Percentiles rank a stretch among this genome's conserved stretches.
These are phyloP conservation scores for Aythya baeri DNA, from an alignment of 2,113 vertebrate species.

Conservation along the genomic window DNA sequence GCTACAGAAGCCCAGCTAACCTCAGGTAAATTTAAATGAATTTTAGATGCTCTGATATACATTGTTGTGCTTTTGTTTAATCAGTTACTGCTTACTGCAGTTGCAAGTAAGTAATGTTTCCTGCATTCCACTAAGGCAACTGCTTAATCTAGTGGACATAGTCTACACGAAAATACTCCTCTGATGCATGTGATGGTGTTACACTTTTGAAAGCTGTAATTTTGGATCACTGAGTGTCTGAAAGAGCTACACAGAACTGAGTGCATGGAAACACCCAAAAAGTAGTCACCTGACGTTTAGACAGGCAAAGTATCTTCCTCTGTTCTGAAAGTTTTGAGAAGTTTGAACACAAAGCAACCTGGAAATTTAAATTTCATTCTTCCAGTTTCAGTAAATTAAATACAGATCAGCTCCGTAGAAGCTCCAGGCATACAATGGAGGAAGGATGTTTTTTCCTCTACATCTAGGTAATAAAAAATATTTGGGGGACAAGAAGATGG, in stretches of 20 bases:
- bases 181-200: neutral
- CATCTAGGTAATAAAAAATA: neutral
- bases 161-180: neutral
- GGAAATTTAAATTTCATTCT: neutral
- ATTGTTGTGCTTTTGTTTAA: neutral
- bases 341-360: neutral
- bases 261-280: neutral
- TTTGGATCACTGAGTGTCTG: neutral
- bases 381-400: neutral
- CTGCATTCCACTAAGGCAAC: neutral
- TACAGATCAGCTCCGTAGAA: neutral
- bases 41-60: neutral
- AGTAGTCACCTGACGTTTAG: neutral
- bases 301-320: neutral
- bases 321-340: neutral
- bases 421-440: neutral
- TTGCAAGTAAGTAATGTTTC: neutral
- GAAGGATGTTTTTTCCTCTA: neutral
- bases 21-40: neutral
- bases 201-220: neutral
- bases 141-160: neutral
- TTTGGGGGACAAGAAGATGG: neutral
- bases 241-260: neutral
- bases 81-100: neutral
- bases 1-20: neutral